phyloP scores from a whole-genome alignment of 1,140 invertebrate genomes.

The Lepidurus arcticus region DNA sequence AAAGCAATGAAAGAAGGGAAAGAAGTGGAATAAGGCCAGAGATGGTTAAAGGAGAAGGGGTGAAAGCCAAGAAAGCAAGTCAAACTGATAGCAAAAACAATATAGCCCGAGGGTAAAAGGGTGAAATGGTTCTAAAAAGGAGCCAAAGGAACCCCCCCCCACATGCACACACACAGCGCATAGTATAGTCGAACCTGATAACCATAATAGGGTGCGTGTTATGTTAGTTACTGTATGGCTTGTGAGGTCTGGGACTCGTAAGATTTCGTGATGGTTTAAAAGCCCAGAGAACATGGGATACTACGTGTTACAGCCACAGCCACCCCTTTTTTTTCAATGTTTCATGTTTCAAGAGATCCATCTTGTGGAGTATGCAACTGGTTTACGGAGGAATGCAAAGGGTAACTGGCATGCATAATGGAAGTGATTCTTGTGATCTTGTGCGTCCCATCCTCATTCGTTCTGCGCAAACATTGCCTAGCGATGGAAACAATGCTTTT shows the following conservation, averaged over 20 bases:
- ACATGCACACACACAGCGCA: neutral
- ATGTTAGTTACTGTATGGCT: neutral
- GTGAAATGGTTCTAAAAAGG: neutral
- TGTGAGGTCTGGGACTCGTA: no score
- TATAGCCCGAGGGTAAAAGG: neutral
- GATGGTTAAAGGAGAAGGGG: neutral
- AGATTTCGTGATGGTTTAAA: no score
- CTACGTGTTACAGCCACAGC: no score
- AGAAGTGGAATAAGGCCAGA: no score
- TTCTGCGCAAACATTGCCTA: neutral
- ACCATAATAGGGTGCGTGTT: slow-evolving; percentile 11
- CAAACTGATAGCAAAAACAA: slow-evolving; percentile 10
- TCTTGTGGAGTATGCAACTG: neutral
- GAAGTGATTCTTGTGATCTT: neutral
- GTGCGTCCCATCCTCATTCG: neutral
- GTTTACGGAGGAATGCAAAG: neutral
- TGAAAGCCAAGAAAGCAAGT: neutral
- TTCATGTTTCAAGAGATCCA: slow-evolving; percentile 3
- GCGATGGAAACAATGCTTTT: neutral
- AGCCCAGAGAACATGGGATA: no score
- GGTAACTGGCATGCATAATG: neutral
- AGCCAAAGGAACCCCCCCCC: neutral
- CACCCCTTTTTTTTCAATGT: neutral
- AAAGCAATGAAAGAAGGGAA: no score
- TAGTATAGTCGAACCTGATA: neutral